Evolutionary conservation across 2,888 invertebrate species (phyloP).

Genomic region (Drosophila nigricruria): DNA sequence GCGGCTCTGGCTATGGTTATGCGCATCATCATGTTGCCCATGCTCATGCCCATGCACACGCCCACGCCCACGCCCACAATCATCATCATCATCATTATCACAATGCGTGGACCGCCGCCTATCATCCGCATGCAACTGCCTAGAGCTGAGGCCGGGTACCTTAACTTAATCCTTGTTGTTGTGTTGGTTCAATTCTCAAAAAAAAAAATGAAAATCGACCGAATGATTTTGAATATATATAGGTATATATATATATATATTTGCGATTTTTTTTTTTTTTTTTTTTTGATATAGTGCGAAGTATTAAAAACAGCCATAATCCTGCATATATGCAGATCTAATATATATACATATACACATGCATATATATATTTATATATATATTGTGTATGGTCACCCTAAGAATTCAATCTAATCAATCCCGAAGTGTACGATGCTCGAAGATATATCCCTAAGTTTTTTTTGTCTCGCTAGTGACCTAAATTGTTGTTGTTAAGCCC

Average conservation of each 20-base stretch:
- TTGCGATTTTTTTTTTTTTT: slow-evolving; percentile 12
- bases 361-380: slow-evolving; percentile 6
- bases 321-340: slow-evolving; percentile 25
- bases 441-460: slow-evolving; percentile 53
- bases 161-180: slow-evolving; percentile 29
- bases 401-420: slow-evolving; percentile 57
- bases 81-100: slow-evolving; percentile 64
- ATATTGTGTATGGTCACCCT: slow-evolving; percentile 10
- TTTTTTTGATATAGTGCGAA: slow-evolving; percentile 35
- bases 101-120: slow-evolving; percentile 82
- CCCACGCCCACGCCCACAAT: slow-evolving; percentile 42
- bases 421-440: slow-evolving; percentile 36
- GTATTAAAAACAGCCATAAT: slow-evolving; percentile 54
- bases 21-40: slow-evolving; percentile 49
- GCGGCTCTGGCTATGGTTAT: slow-evolving; percentile 63
- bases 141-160: slow-evolving; percentile 27
- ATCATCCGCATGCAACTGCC: slow-evolving; percentile 78
- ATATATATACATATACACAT: slow-evolving; percentile 9
- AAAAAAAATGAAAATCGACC: slow-evolving; percentile 6
- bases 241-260: neutral
- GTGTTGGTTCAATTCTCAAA: slow-evolving; percentile 13
- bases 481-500: slow-evolving; percentile 48
- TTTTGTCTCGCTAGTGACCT: slow-evolving; percentile 55
- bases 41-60: slow-evolving; percentile 57
- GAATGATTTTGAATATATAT: slow-evolving; percentile 1